Base-by-base conservation (phyloP, 2,797 vertebrate species). In the Oreochromis mossambicus region DNA sequence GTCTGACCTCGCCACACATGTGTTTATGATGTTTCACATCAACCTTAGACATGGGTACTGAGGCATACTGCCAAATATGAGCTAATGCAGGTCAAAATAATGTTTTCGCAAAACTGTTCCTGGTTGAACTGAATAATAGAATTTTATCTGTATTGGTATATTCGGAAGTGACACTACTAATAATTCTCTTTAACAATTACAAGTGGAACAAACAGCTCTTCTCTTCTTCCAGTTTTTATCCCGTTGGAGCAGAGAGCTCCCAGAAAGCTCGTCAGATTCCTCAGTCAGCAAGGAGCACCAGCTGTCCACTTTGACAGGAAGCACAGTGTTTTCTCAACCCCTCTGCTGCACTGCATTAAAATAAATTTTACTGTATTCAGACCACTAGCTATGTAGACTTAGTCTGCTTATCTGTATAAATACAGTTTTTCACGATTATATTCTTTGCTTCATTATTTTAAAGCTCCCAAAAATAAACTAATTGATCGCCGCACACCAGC, bases 271-370 rank as follows among this genome's bases (percentile, higher is more conserved):
- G 73, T 78, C 6, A 32, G 82, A 77, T 78, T 82, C 87, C 78
- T 88, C 15, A 19, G 85, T 92, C 55, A 4, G 83, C 38, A 32
- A 15, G 46, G 38, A 82, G 75, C 82, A 79, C 84, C 92, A 91
- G 91, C 91, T 88, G 91, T 85, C 92, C 66, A 77, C 85, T 88
- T 63, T 90, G 85, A 91, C 89, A 68, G 89, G 82, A 91, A 82
- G 88, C 84, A 43, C 77, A 55, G 91, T 70, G 92, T 92, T 91
- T 91, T 92, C 88, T 90, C 82, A 78, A 34, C 51, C 88, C 11
- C 82, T 87, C 85, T 88, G 87, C 86, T 78, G 55, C 87, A 36
- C 48, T 43, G 68, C 77, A 55, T 76, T 17, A 24, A 29, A 34
- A 85, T 41, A 3, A 38, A 48, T 5, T 32, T 66, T 26, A 58